phyloP scores from a whole-genome alignment of 37 sponge, comb jelly and placozoan species.

The Spongilla lacustris region DNA sequence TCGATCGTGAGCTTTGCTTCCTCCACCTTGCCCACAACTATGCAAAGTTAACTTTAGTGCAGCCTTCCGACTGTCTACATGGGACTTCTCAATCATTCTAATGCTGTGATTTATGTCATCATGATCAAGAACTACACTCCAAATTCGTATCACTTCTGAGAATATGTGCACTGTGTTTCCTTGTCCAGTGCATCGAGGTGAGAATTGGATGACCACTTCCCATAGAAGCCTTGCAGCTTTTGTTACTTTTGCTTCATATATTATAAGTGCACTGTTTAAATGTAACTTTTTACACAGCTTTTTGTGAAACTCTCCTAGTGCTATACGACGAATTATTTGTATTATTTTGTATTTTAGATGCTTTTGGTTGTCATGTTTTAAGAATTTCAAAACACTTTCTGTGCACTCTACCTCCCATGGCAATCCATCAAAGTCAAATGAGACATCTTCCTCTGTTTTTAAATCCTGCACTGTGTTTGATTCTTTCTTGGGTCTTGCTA shows the following conservation, averaged over 20 bases:
- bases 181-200: constrained; percentile 57
- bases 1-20: neutral
- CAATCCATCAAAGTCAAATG: constrained; percentile 33
- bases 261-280: constrained; percentile 2
- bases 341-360: constrained; percentile 26
- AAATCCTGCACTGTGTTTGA: neutral
- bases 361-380: constrained; percentile 35
- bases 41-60: neutral
- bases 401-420: constrained; percentile 90
- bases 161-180: constrained; percentile 27
- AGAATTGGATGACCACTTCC: constrained; percentile 76
- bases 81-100: constrained; percentile 53
- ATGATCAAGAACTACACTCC: constrained; percentile 69
- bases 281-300: constrained; percentile 36
- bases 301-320: constrained; percentile 51
- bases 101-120: constrained; percentile 40
- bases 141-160: constrained; percentile 76
- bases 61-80: constrained; percentile 24
- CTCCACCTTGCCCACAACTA: neutral
- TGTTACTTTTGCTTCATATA: constrained; percentile 72
- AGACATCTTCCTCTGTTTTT: neutral
- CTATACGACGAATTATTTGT: constrained; percentile 42
- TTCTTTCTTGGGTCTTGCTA: neutral
- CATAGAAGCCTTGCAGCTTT: constrained; percentile 61
- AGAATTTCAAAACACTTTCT: constrained; percentile 53